phyloP scores from a whole-genome alignment of 2,113 vertebrate species.

The Scophthalmus maximus region DNA sequence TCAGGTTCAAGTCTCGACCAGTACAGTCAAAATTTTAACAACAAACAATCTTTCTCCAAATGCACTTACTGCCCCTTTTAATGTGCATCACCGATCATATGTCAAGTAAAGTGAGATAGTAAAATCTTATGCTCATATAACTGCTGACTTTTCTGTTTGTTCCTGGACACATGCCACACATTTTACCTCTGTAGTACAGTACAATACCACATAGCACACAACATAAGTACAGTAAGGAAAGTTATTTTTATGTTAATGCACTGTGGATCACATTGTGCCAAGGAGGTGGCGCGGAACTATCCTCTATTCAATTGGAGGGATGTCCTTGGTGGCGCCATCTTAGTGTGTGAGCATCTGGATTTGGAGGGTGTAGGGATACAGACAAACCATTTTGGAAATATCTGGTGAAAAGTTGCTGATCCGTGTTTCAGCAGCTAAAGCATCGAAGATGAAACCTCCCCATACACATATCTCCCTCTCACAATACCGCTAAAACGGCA shows the following conservation, averaged over 20 bases:
- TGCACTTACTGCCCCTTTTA: too few species aligned
- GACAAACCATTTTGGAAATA: conserved; percentile 42
- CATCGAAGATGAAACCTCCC: conserved; percentile 63
- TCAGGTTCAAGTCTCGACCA: too few species aligned
- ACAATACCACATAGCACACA: conserved; percentile 34
- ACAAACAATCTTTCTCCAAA: too few species aligned
- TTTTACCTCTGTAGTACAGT: conserved; percentile 5
- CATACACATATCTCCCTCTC: conserved; percentile 60
- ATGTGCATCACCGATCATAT: conserved; percentile 23
- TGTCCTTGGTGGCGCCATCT: conserved; percentile 16
- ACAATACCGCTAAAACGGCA: conserved; percentile 62
- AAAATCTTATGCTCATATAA: too few species aligned
- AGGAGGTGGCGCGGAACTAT: conserved; percentile 31
- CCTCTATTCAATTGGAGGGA: conserved; percentile 2
- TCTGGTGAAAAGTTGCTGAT: conserved; percentile 57
- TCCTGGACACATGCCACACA: too few species aligned
- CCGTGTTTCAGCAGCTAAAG: conserved; percentile 60
- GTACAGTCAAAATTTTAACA: too few species aligned
- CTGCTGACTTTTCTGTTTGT: background rate
- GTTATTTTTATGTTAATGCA: too few species aligned
- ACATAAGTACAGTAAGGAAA: too few species aligned
- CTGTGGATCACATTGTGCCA: too few species aligned
- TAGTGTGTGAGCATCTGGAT: conserved; percentile 21
- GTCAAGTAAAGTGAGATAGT: background rate
- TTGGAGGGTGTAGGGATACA: conserved; percentile 24